A percentile compares a stretch with the other conserved stretches of the same genome.
Conservation (phyloP, 2,797 vertebrate genomes). For the Petrocephalus sullivani region DNA sequence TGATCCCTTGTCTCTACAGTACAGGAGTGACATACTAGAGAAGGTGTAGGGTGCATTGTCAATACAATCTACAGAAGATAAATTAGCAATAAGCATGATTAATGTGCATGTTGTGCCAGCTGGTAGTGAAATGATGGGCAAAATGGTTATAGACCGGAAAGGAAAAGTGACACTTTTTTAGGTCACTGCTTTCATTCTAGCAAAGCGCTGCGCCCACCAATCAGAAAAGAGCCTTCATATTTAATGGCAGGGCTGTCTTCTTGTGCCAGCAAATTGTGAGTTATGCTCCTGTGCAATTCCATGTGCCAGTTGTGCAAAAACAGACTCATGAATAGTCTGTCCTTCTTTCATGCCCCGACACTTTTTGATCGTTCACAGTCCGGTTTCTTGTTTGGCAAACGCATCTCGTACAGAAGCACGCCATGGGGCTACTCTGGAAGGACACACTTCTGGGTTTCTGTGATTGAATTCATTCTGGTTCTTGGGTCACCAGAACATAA, state of each 20-base stretch:
- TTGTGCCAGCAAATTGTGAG: background rate
- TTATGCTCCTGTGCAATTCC: background rate
- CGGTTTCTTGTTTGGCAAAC: background rate
- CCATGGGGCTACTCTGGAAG: background rate
- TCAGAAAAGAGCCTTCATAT: background rate
- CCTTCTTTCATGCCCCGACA: background rate
- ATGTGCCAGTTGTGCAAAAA: background rate
- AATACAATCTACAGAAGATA: slow-evolving; percentile 29
- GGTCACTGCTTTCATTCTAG: slow-evolving; percentile 27
- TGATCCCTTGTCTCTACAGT: background rate
- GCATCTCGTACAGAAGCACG: background rate
- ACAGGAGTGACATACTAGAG: background rate
- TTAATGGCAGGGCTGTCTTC: background rate
- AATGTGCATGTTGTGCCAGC: slow-evolving; percentile 24
- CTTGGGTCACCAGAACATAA: background rate
- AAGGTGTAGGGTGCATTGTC: slow-evolving; percentile 24
- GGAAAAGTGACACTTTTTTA: slow-evolving; percentile 25
- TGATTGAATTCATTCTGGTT: background rate
- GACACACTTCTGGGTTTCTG: background rate
- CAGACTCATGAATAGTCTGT: background rate
- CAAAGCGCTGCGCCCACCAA: background rate
- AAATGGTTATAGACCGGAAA: slow-evolving; percentile 28
- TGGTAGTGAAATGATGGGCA: slow-evolving; percentile 22
- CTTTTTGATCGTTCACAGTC: background rate
- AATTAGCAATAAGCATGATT: slow-evolving; percentile 31